Evolutionary conservation across 2,888 invertebrate genomes (phyloP).

Genomic region (Sepiola atlantica): DNA sequence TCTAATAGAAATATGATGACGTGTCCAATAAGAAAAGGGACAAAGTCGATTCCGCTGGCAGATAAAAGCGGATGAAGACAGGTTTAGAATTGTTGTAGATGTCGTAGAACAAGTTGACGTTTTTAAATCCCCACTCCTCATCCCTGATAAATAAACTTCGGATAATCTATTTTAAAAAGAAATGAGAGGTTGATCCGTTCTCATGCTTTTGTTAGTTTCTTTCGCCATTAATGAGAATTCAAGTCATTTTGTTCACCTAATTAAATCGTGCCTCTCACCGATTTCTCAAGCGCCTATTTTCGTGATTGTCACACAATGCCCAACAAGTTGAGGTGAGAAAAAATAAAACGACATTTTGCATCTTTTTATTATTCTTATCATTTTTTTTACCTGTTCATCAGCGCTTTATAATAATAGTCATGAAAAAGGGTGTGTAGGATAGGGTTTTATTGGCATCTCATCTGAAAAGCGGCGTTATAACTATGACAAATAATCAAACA

Average conservation of each 20-base stretch:
- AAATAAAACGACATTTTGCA: background rate
- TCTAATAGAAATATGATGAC: no score
- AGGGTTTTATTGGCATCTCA: background rate
- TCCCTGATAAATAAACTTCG: no score
- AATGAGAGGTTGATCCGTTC: background rate
- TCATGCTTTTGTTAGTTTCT: background rate
- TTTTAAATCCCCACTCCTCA: no score
- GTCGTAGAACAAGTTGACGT: no score
- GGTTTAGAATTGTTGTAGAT: no score
- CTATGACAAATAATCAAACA: background rate
- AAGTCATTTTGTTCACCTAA: background rate
- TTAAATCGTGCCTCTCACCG: background rate
- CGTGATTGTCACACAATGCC: background rate
- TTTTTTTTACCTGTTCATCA: background rate
- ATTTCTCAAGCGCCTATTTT: constrained; percentile 32
- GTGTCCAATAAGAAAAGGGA: no score
- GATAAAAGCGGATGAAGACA: no score
- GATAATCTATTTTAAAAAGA: background rate
- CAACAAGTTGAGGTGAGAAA: background rate
- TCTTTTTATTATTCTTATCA: background rate
- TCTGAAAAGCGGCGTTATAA: background rate
- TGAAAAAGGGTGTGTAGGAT: background rate
- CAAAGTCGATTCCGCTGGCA: no score
- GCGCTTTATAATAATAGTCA: background rate
- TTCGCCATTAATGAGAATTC: constrained; percentile 4